phyloP scores from a whole-genome alignment of 2,797 vertebrate genomes.

The Gymnoscopelus microlampas region DNA sequence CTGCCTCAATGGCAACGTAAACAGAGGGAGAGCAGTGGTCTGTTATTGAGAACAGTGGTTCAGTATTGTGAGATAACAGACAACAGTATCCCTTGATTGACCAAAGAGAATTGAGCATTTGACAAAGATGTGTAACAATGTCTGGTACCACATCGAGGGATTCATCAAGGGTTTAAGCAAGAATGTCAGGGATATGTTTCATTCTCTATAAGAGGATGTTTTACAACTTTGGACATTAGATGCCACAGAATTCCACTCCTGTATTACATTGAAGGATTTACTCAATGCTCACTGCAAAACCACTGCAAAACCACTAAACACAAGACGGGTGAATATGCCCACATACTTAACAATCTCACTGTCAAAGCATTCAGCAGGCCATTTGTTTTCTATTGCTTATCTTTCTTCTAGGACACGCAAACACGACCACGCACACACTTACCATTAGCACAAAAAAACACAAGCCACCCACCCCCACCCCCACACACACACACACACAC shows the following conservation, averaged over 20 bases:
- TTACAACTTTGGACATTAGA: background rate
- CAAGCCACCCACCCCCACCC: conserved; percentile 15
- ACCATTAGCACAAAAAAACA: conserved; percentile 22
- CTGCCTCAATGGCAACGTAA: too few species aligned
- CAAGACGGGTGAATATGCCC: conserved; percentile 27
- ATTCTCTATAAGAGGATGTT: conserved; percentile 15
- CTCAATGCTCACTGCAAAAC: conserved; percentile 26
- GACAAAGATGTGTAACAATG: too few species aligned
- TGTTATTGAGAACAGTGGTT: too few species aligned
- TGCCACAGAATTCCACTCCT: conserved; percentile 17
- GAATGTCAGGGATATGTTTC: conserved; percentile 19
- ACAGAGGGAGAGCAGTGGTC: too few species aligned
- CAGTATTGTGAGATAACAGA: too few species aligned
- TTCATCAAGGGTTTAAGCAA: conserved; percentile 17
- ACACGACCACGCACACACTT: background rate
- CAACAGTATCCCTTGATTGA: too few species aligned
- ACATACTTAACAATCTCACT: conserved; percentile 4
- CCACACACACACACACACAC: background rate
- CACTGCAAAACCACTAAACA: conserved; percentile 38
- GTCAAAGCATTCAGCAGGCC: conserved; percentile 30
- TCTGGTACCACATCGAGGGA: background rate
- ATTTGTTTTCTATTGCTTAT: conserved; percentile 39
- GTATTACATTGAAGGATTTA: conserved; percentile 10
- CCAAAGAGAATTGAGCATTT: too few species aligned
- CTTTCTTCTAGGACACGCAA: conserved; percentile 17